Evolutionary conservation across 1,140 invertebrate genomes (phyloP).

Genomic region (Drosophila sproati): DNA sequence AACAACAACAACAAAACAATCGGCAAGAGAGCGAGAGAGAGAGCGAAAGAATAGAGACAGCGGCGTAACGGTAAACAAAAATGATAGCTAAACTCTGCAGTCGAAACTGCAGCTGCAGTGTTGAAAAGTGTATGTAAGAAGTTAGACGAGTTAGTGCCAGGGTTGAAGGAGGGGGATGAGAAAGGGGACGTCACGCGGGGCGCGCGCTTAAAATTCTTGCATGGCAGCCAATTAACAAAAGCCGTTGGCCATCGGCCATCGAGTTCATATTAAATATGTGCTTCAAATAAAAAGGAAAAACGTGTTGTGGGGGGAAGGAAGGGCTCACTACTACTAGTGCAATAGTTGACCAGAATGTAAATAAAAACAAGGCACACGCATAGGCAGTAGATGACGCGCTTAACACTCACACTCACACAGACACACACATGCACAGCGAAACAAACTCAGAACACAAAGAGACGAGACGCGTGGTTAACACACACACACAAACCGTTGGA

Average conservation of each 20-base stretch:
- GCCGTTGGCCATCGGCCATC: conserved; percentile 32
- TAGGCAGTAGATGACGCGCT: conserved; percentile 34
- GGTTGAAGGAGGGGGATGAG: conserved; percentile 1
- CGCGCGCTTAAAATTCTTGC: conserved; percentile 69
- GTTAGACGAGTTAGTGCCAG: background rate
- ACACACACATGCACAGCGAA: conserved; percentile 9
- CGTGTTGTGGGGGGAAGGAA: conserved; percentile 10
- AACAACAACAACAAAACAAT: conserved; percentile 29
- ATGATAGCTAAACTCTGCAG: conserved; percentile 48
- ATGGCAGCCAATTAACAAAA: conserved; percentile 47
- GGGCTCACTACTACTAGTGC: background rate
- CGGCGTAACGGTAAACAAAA: conserved; percentile 76
- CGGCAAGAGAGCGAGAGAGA: conserved; percentile 5
- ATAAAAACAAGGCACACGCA: conserved; percentile 55
- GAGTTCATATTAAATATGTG: conserved; percentile 42
- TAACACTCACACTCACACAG: conserved; percentile 49
- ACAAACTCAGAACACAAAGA: conserved; percentile 4
- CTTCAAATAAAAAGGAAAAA: conserved; percentile 41
- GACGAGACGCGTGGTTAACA: conserved; percentile 7
- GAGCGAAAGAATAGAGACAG: conserved; percentile 36
- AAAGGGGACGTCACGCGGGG: conserved; percentile 62
- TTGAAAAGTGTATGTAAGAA: background rate
- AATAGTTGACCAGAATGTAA: conserved; percentile 43
- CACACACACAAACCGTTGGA: conserved; percentile 30
- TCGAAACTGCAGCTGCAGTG: conserved; percentile 27